Percentiles rank a stretch among this genome's conserved stretches.
These are phyloP conservation scores for Chaetodon auriga DNA, from an alignment of 2,113 vertebrate species.

Conservation along the genomic window DNA sequence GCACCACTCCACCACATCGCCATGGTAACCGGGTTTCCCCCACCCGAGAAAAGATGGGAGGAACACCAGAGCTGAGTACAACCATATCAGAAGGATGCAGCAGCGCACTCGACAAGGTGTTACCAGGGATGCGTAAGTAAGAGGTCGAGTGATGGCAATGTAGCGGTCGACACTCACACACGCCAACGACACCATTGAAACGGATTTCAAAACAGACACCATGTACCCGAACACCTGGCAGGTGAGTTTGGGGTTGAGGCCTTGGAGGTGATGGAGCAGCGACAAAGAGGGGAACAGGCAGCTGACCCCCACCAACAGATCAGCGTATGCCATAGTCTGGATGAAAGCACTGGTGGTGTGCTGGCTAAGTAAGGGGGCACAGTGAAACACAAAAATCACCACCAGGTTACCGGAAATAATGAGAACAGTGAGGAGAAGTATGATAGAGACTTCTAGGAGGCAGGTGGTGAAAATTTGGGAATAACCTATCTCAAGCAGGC, in stretches of 20 bases:
- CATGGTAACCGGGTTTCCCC: constrained; percentile 99
- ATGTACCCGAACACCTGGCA: constrained; percentile 96
- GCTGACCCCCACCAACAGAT: constrained; percentile 96
- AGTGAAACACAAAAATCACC: constrained; percentile 98
- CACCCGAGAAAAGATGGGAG: constrained; percentile 94
- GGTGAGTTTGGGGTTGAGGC: constrained; percentile 89
- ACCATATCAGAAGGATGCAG: constrained; percentile 94
- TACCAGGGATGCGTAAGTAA: constrained; percentile 92
- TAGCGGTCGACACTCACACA: constrained; percentile 98
- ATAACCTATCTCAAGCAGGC: constrained; percentile 92
- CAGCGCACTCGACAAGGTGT: constrained; percentile 94
- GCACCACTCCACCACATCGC: constrained; percentile 95
- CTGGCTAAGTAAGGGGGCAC: constrained; percentile 96
- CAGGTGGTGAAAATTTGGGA: constrained; percentile 91
- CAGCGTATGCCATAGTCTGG: constrained; percentile 98
- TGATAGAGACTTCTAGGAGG: constrained; percentile 92
- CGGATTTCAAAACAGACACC: constrained; percentile 96
- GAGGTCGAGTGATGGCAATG: constrained; percentile 94
- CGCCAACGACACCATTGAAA: constrained; percentile 96
- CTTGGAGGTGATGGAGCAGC: constrained; percentile 90
- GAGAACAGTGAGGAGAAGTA: constrained; percentile 94
- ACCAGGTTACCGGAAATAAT: constrained; percentile 97
- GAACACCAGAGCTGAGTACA: constrained; percentile 95
- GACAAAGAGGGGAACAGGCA: constrained; percentile 96
- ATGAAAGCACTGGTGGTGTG: constrained; percentile 98